phyloP scores from a whole-genome alignment of 1,140 invertebrate species.

The Agrypnia vestita region DNA sequence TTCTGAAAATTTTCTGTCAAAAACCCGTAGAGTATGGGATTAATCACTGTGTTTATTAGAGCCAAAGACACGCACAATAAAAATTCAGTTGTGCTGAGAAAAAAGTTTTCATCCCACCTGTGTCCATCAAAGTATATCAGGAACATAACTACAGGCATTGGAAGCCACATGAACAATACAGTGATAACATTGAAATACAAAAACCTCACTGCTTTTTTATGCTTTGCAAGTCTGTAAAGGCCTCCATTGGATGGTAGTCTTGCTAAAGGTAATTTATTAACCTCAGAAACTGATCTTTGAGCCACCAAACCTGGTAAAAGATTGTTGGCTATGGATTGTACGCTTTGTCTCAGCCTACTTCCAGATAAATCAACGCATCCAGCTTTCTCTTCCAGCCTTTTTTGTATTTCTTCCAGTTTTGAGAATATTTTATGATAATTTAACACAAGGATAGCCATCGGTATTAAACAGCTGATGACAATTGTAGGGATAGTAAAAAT shows the following conservation, averaged over 20 bases:
- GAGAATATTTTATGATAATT: conserved; percentile 76
- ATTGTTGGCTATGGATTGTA: conserved; percentile 50
- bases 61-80: conserved; percentile 76
- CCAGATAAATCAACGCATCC: conserved; percentile 28
- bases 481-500: conserved; percentile 74
- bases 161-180: conserved; percentile 76
- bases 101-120: conserved; percentile 72
- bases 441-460: conserved; percentile 74
- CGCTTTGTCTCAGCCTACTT: conserved; percentile 51
- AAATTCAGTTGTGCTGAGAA: conserved; percentile 74
- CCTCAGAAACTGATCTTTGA: conserved; percentile 29
- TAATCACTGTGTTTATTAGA: conserved; percentile 82
- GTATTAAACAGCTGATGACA: conserved; percentile 72
- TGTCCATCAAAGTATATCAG: conserved; percentile 76
- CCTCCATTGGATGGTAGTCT: conserved; percentile 35
- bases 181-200: conserved; percentile 75
- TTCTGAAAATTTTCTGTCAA: conserved; percentile 83
- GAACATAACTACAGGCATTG: conserved; percentile 74
- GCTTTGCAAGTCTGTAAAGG: conserved; percentile 69
- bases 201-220: conserved; percentile 74
- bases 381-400: conserved; percentile 51
- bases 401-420: conserved; percentile 63
- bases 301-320: conserved; percentile 24
- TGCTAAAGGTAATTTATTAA: conserved; percentile 19
- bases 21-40: conserved; percentile 86